These are phyloP conservation scores for Rhinophrynus dorsalis DNA, from an alignment of 2,797 vertebrate genomes.

Conservation along the genomic window DNA sequence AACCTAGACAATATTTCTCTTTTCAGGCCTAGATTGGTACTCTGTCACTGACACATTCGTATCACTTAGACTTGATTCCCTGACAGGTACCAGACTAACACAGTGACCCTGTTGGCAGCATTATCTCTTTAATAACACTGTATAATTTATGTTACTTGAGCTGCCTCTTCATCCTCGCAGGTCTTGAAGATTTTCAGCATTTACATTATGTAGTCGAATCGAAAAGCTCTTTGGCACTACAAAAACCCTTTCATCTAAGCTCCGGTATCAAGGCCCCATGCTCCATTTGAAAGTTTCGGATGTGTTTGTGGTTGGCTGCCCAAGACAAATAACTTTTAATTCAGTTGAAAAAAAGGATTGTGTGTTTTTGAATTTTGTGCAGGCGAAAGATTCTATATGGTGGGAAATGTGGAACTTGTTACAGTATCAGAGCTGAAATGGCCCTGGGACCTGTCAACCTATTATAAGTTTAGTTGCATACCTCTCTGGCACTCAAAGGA, in stretches of 20 bases:
- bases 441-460: too few species aligned
- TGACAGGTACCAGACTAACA: constrained; percentile 24
- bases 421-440: too few species aligned
- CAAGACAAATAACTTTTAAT: constrained; percentile 7
- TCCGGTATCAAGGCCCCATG: too few species aligned
- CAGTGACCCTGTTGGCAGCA: constrained; percentile 15
- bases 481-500: too few species aligned
- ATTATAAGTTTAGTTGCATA: too few species aligned
- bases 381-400: too few species aligned
- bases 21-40: background rate
- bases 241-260: too few species aligned
- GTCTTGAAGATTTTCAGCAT: background rate
- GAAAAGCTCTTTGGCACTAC: too few species aligned
- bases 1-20: constrained; percentile 17
- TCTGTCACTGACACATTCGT: constrained; percentile 5
- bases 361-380: background rate
- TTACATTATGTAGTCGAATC: too few species aligned
- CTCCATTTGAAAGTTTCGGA: background rate
- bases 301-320: constrained; percentile 4
- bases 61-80: constrained; percentile 12
- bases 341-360: constrained; percentile 6
- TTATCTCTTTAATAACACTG: constrained; percentile 4
- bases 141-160: constrained; percentile 15
- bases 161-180: constrained; percentile 9
- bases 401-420: too few species aligned